Conservation (phyloP, 2,113 vertebrate species). For the Dicerorhinus sumatrensis region DNA sequence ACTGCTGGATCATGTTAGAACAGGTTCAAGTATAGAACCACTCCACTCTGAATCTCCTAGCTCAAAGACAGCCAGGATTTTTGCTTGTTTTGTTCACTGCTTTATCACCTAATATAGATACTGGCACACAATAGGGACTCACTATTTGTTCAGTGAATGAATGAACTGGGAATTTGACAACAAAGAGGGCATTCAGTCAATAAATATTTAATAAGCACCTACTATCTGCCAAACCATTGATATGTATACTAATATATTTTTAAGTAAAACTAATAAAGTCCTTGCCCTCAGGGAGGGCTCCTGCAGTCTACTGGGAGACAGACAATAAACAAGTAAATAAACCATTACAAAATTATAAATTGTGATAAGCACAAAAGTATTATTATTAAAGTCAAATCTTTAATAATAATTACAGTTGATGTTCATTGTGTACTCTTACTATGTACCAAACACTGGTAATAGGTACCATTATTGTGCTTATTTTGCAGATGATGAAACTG, state of each 20-base stretch:
- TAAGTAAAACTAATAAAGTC: conserved; percentile 1
- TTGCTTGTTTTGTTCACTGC: neutral
- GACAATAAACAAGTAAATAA: neutral
- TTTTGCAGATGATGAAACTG: neutral
- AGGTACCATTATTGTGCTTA: neutral
- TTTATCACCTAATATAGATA: neutral
- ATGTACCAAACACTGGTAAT: neutral
- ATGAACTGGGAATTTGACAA: neutral
- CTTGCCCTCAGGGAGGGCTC: neutral
- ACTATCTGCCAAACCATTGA: neutral
- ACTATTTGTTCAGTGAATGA: neutral
- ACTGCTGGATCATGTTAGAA: neutral
- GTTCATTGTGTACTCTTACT: neutral
- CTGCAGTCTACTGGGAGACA: neutral
- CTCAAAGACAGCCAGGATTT: neutral
- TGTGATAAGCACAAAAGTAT: neutral
- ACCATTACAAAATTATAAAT: neutral
- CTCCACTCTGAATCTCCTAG: neutral
- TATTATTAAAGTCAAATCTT: neutral
- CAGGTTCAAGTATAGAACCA: neutral
- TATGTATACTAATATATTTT: neutral
- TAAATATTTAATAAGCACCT: neutral
- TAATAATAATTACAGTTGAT: neutral
- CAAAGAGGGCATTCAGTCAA: neutral
- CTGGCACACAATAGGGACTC: neutral